Evolutionary conservation across 1,140 invertebrate genomes (phyloP), one percentile per base, ranked within the genome.

Genomic region (Cardiocondyla obscurior): DNA sequence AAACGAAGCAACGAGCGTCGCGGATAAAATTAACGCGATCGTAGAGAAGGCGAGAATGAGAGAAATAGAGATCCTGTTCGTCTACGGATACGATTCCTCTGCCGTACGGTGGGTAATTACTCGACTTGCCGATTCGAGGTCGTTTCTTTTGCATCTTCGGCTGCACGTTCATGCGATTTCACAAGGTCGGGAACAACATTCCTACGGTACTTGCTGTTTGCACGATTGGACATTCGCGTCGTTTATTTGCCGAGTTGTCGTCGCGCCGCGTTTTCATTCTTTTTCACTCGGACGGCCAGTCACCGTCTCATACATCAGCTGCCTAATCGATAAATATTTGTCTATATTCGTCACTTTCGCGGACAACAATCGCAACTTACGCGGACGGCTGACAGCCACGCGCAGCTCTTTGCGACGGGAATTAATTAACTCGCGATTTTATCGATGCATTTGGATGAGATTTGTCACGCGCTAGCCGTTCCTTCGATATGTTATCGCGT

Each of bases 171-270:
- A 36, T 57, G 33, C 62, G 30, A 79, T 83, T 79, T 25, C 51
- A 65, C 74, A 79, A 83, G 82, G 82, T 83, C 82, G 64, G 36
- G 28, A 62, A 65, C 74, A 65, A 67, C 82, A 83, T 83, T 83
- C 82, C 82, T 82, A 64, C 28, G 62, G 72, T 65, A 64, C 46
- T 49, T 58, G 74, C n/a, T 33, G 25, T 79, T 79, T 73, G 65
- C 65, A 58, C 53, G 53, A 60, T 81, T 58, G 65, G 28, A 57
- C 28, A 58, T 46, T 81, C 39, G 67, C 55, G 22, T 44, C 55
- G 6, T 67, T 79, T 53, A 64, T 76, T 79, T 67, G 36, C 19
- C 51, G 10, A 58, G 74, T 77, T 81, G 57, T 72, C 65, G 36
- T 58, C 53, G 36, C 28, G 33, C 2, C 46, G 12, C 14, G 30